Conservation (phyloP, 2,888 invertebrate species). For the Epistrophella euchroma region DNA sequence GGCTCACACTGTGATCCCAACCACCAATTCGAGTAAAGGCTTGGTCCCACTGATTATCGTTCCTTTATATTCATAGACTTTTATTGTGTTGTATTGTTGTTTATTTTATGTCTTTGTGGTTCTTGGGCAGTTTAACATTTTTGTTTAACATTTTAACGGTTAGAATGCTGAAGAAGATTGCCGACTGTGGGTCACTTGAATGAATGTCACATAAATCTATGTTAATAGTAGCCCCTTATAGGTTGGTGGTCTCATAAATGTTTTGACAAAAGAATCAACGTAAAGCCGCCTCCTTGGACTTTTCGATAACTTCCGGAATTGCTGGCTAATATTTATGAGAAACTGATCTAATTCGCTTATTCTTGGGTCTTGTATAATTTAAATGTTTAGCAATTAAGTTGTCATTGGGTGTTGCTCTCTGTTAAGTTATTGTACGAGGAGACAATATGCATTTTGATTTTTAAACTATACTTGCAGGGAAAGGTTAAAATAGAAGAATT, state of each 20-base stretch:
- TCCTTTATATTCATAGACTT: conserved; percentile 63
- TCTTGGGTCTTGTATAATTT: conserved; percentile 17
- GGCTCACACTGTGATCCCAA: conserved; percentile 18
- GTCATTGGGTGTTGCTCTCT: conserved; percentile 31
- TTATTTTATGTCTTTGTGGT: conserved; percentile 65
- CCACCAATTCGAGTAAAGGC: conserved; percentile 36
- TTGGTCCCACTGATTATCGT: conserved; percentile 58
- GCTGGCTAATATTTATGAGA: conserved; percentile 44
- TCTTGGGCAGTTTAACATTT: conserved; percentile 62
- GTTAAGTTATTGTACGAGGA: conserved; percentile 8
- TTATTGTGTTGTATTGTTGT: conserved; percentile 55
- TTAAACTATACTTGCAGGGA: neutral
- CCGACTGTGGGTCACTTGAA: conserved; percentile 58
- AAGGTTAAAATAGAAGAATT: neutral
- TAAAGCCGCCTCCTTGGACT: conserved; percentile 30
- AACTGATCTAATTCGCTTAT: conserved; percentile 24
- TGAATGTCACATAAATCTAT: conserved; percentile 71
- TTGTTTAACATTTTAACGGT: conserved; percentile 62
- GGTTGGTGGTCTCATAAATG: conserved; percentile 65
- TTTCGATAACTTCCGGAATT: conserved; percentile 68
- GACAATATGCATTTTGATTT: neutral
- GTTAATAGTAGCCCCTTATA: conserved; percentile 59
- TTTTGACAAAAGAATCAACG: conserved; percentile 58
- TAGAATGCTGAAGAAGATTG: conserved; percentile 9
- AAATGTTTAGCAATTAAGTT: conserved; percentile 36